Conservation (phyloP, 1,140 invertebrate genomes). For the Pentalonia nigronervosa region DNA sequence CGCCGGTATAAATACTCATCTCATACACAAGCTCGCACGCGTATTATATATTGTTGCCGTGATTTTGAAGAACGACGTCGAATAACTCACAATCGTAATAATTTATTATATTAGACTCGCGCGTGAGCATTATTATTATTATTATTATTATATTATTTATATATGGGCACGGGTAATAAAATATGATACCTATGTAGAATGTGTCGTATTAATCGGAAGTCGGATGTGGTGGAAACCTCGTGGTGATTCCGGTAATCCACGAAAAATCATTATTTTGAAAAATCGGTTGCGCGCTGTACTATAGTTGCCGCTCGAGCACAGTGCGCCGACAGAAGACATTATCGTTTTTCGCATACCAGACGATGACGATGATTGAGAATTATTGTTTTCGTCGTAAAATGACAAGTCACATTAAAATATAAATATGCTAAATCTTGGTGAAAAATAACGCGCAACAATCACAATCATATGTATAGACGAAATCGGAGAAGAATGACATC, state of each 20-base stretch:
- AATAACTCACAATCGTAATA: conserved; percentile 19
- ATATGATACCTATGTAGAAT: not conserved
- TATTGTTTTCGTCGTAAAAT: not conserved
- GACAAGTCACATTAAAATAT: no score
- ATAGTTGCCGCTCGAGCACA: not conserved
- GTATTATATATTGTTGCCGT: not conserved
- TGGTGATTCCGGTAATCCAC: not conserved
- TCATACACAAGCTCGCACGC: not conserved
- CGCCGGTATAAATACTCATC: not conserved
- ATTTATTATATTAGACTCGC: not conserved
- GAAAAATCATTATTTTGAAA: conserved; percentile 24
- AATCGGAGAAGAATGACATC: no score
- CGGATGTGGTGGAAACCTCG: not conserved
- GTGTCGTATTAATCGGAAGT: conserved; percentile 29
- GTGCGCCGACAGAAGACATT: not conserved
- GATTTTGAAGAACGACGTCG: conserved; percentile 29
- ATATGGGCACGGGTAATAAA: not conserved
- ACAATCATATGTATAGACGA: not conserved
- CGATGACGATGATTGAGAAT: no score
- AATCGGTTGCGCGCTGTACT: not conserved
- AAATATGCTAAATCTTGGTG: not conserved
- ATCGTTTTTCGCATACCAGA: not conserved
- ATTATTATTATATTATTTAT: conserved; percentile 20
- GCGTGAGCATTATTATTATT: not conserved
- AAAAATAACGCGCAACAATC: not conserved